phyloP scores from a whole-genome alignment of 2,113 vertebrate genomes.

The Eulemur rufifrons region DNA sequence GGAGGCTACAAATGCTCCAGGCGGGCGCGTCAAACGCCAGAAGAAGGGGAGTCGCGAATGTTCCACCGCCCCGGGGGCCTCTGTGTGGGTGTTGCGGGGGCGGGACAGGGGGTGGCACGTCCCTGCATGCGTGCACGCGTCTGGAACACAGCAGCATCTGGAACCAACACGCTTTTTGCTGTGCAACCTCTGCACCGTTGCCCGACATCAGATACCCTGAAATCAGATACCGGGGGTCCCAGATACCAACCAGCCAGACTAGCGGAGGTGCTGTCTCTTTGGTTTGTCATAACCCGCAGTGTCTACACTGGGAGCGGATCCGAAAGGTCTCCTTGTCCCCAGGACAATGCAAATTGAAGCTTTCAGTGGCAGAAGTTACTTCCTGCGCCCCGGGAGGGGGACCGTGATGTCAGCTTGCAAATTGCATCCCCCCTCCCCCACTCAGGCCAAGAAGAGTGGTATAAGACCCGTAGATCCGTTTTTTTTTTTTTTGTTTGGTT shows the following conservation, averaged over 20 bases:
- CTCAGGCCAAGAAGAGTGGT: neutral
- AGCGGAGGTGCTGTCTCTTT: conserved; percentile 7
- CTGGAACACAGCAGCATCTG: conserved; percentile 65
- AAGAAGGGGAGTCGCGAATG: conserved; percentile 7
- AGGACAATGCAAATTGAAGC: conserved; percentile 48
- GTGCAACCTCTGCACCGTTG: conserved; percentile 77
- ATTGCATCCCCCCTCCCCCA: neutral
- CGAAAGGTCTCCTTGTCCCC: neutral
- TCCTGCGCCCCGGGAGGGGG: neutral
- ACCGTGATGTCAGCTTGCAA: conserved; percentile 18
- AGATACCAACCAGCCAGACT: conserved; percentile 36
- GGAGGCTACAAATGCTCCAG: conserved; percentile 78
- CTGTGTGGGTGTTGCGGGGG: neutral
- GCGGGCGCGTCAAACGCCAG: neutral
- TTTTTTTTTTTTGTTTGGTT: neutral
- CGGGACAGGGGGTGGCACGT: neutral
- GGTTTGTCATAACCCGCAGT: conserved; percentile 34
- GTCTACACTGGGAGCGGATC: neutral
- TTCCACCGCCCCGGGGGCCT: neutral
- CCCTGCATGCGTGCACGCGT: neutral
- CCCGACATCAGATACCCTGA: neutral
- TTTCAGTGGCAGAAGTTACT: conserved; percentile 8
- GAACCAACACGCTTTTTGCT: conserved; percentile 48
- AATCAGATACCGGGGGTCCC: too few species aligned
- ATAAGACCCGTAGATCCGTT: neutral